Evolutionary conservation across 2,888 invertebrate species (phyloP).

Genomic region (Ormyrus pomaceus): DNA sequence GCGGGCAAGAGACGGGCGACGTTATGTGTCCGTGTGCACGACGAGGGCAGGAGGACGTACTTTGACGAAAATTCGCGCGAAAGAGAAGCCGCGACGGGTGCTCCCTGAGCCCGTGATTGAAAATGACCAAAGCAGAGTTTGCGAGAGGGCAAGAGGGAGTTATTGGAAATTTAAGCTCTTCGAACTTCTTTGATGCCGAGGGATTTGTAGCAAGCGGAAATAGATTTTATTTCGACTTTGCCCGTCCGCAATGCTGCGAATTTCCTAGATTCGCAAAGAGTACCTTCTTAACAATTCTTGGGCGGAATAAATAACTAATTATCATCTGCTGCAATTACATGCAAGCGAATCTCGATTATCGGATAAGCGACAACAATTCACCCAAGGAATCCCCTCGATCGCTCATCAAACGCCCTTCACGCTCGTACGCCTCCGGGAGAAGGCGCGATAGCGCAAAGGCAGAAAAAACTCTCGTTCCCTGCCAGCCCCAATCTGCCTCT

Average conservation of each 20-base stretch:
- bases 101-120: slow-evolving; percentile 30
- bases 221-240: too few relatives aligned
- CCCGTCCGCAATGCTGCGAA: too few relatives aligned
- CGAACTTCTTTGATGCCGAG: slow-evolving; percentile 8
- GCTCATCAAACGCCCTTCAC: slow-evolving; percentile 52
- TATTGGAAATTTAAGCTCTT: slow-evolving; percentile 8
- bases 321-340: too few relatives aligned
- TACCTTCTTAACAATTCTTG: too few relatives aligned
- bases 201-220: too few relatives aligned
- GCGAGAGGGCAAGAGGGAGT: neutral
- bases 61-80: slow-evolving; percentile 53
- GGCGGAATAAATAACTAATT: too few relatives aligned
- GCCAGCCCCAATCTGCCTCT: slow-evolving; percentile 22
- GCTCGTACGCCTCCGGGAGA: slow-evolving; percentile 48
- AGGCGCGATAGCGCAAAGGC: slow-evolving; percentile 2
- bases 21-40: neutral
- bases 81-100: slow-evolving; percentile 8
- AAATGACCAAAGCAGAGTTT: slow-evolving; percentile 44
- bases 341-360: neutral
- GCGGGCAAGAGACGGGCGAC: slow-evolving; percentile 10
- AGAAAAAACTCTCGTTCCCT: slow-evolving; percentile 23
- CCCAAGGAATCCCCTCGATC: neutral
- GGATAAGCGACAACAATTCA: slow-evolving; percentile 18
- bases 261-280: too few relatives aligned
- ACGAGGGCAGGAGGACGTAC: slow-evolving; percentile 18